These are phyloP conservation scores for Corvus hawaiiensis DNA, from an alignment of 2,113 vertebrate genomes.

Conservation along the genomic window DNA sequence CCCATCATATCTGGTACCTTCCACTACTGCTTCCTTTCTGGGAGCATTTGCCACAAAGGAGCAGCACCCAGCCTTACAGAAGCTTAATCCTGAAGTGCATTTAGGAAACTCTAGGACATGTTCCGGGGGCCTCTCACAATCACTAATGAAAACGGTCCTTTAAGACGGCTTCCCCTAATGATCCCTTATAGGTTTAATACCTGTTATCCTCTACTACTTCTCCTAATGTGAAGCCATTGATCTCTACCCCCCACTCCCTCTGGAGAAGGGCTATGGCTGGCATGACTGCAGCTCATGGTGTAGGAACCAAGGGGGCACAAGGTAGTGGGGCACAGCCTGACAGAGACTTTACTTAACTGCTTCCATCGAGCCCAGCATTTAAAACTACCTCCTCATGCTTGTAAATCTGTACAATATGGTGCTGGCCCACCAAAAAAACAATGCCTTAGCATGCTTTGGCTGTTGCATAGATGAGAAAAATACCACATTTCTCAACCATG, in stretches of 20 bases:
- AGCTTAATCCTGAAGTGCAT: neutral
- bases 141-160: neutral
- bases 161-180: neutral
- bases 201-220: neutral
- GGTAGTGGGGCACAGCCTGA: neutral
- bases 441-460: neutral
- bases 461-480: neutral
- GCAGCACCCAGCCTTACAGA: neutral
- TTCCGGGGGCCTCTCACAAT: neutral
- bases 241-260: no score
- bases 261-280: neutral
- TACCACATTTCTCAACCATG: neutral
- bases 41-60: neutral
- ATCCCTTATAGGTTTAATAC: neutral
- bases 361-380: neutral
- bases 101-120: neutral
- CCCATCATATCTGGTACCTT: neutral
- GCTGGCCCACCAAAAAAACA: neutral
- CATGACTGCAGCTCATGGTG: rapidly evolving
- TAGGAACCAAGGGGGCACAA: neutral
- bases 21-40: neutral
- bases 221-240: rapidly evolving
- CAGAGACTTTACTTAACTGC: neutral
- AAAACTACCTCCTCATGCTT: neutral
- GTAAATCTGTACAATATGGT: neutral